phyloP scores from a whole-genome alignment of 2,113 vertebrate species.

The Labeo catla region DNA sequence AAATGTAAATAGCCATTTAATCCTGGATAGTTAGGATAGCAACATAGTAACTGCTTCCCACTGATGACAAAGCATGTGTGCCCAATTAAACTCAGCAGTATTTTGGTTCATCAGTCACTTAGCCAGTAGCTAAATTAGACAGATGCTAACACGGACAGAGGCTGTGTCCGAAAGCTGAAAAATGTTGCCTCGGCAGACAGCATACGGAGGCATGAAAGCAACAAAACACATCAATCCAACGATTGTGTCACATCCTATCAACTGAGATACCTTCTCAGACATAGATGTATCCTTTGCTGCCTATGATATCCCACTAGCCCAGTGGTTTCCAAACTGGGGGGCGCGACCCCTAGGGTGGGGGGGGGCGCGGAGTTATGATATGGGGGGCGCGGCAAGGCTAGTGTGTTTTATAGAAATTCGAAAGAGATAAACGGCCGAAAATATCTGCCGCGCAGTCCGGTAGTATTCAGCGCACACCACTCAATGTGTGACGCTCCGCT shows the following conservation, averaged over 20 bases:
- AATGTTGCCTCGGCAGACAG: background rate
- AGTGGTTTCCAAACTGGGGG: too few species aligned
- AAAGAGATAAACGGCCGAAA: too few species aligned
- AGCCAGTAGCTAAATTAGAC: background rate
- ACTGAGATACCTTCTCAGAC: background rate
- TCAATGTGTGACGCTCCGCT: too few species aligned
- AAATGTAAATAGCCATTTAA: background rate
- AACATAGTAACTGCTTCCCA: background rate
- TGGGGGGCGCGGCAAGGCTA: too few species aligned
- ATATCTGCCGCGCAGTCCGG: too few species aligned
- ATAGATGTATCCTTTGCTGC: background rate
- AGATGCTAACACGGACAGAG: background rate
- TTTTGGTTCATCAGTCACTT: slow-evolving; percentile 16
- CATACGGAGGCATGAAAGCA: background rate
- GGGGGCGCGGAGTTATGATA: too few species aligned
- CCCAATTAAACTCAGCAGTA: background rate
- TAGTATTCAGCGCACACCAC: too few species aligned
- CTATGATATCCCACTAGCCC: background rate
- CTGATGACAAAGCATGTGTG: background rate
- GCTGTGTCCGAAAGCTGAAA: background rate
- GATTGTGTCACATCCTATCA: background rate
- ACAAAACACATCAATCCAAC: background rate
- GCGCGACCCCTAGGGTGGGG: too few species aligned
- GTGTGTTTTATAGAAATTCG: too few species aligned
- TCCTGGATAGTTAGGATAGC: background rate